Base-by-base conservation (phyloP, 2,888 invertebrate genomes). In the Ormia ochracea region DNA sequence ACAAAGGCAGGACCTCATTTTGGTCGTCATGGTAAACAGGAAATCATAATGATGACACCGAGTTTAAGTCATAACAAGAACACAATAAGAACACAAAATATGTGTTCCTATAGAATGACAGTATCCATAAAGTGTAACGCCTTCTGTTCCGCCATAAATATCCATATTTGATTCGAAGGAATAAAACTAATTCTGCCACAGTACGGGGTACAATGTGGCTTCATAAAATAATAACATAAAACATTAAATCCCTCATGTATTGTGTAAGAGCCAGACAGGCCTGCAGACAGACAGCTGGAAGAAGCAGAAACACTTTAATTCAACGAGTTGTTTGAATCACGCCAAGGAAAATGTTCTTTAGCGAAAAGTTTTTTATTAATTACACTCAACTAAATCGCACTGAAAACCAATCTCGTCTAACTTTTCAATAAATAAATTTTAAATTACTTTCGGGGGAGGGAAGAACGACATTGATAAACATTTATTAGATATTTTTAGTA, bases 111-210 rank as follows among this genome's bases (percentile, higher is more conserved):
- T 10, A 58, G 23, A 50, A 36, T 26, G 56, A 45, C 17, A 33
- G 21, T 31, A 54, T 21, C 50, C 50, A 52, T 14, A 77, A 58
- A 52, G 70, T 70, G 68, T 70, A 77, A 77, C 77, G 77, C 77
- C 70, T 77, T 65, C 65, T 63, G 59, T 66, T 50, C 43, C 54
- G 17, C 65, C 65, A 59, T 70, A 70, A 65, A 77, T 70, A 77
- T 58, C 50, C 59, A 28, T 68, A 50, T 17, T 17, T 12, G n/a
- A n/a, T n/a, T n/a, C n/a, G n/a, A n/a, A n/a, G n/a, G n/a, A n/a
- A n/a, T n/a, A n/a, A 59, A 41, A 23, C n/a, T 10, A 26, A 38
- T 10, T 26, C 36, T 43, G 17, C 12, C 5, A 26, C 6, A 45
- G 4, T 10, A 21, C 12, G 3, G 3, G 19, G 19, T 21, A 14